These are phyloP conservation scores for Plagodis pulveraria DNA, from an alignment of 2,888 invertebrate genomes.

Conservation along the genomic window DNA sequence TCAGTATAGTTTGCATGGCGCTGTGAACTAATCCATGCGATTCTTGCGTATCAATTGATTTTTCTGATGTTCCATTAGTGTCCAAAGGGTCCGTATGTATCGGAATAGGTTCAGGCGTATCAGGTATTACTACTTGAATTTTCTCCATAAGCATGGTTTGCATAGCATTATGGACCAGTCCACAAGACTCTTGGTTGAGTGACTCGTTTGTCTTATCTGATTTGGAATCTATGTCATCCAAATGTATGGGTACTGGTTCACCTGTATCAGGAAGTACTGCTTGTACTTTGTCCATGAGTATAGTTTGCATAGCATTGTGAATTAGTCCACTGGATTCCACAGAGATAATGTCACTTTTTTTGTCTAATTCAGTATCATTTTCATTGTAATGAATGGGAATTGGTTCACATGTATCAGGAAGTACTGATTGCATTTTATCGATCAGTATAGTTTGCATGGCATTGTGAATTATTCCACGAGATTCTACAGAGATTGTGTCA, in stretches of 20 bases:
- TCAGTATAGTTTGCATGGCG: constrained; percentile 33
- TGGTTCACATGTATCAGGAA: constrained; percentile 20
- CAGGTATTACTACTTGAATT: constrained; percentile 35
- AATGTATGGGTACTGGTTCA: constrained; percentile 30
- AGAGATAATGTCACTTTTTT: background rate
- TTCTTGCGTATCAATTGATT: background rate
- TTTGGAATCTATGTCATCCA: constrained; percentile 15
- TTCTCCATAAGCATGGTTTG: constrained; percentile 37
- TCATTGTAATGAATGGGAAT: constrained; percentile 16
- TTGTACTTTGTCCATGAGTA: constrained; percentile 40
- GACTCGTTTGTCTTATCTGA: constrained; percentile 4
- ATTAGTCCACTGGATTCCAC: constrained; percentile 30
- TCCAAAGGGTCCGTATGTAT: constrained; percentile 10
- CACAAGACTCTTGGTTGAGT: constrained; percentile 12
- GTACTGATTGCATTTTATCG: constrained; percentile 60
- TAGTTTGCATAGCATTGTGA: constrained; percentile 34
- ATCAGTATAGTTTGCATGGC: constrained; percentile 81
- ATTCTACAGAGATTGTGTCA: constrained; percentile 18
- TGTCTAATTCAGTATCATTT: constrained; percentile 7
- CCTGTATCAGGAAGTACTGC: constrained; percentile 34
- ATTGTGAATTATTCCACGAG: constrained; percentile 62
- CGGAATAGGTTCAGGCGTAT: constrained; percentile 24
- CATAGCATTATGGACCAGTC: constrained; percentile 29
- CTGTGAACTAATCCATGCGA: constrained; percentile 26
- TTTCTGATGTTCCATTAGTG: constrained; percentile 3